Evolutionary conservation across 2,888 invertebrate genomes (phyloP), one percentile per base, ranked within the genome.

Genomic region (Arge pagana): DNA sequence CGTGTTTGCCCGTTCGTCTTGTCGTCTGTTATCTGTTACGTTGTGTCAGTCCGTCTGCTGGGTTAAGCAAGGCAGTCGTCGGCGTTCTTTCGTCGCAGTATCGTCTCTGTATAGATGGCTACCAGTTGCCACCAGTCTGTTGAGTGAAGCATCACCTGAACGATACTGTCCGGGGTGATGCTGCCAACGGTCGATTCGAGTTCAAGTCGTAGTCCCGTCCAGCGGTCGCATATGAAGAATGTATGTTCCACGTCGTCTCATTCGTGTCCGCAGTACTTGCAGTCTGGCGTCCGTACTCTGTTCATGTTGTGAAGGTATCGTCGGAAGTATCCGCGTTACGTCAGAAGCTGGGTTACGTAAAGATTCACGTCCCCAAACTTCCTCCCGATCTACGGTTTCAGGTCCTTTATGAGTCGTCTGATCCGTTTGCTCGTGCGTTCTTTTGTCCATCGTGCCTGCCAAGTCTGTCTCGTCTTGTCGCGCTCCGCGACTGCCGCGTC

Each of bases 251-350:
- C 53, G 19, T 52, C 50, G 23, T 60, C 61, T 11, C 7, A 6
- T 18, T 10, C 18, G 2, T 15, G 5, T n/a, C 10, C 11, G 45
- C 52, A 48, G 36, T 48, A 53, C 3, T 33, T 42, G 24, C 57
- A 55, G 4, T 11, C 11, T n/a, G 50, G 33, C n/a, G n/a, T 23
- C 1, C 11, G 35, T 7, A 45, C 31, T 31, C 45, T 57, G 0
- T 30, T 43, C 26, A 55, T 45, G 7, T 19, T 52, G 19, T 48
- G 15, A 6, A 59, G 53, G 50, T 57, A 60, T 4, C 36, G 13
- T 6, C 26, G 30, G 41, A 60, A 64, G 31, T 53, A 57, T 7
- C 59, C 61, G 30, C 60, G 61, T 3, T 23, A 21, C 19, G 37
- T 48, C 4, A 55, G 52, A 13, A 55, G 42, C 43, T 56, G 55